These are phyloP conservation scores for Labeo calbasu DNA, from an alignment of 2,797 vertebrate species.

Conservation along the genomic window DNA sequence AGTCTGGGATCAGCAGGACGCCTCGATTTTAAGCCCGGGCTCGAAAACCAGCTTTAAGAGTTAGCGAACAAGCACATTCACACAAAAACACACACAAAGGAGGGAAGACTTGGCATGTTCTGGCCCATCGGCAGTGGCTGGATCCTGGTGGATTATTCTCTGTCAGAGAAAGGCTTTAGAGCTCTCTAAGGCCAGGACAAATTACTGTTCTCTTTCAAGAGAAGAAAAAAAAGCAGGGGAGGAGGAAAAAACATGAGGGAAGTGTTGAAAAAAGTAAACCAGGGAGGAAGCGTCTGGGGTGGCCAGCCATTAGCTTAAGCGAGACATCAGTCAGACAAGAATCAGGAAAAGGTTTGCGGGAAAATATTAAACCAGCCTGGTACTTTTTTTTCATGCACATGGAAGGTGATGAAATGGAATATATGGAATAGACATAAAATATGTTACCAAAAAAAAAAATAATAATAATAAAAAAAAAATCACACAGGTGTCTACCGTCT, in stretches of 20 bases:
- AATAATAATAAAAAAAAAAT: too few species aligned
- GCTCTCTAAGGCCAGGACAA: slow-evolving; percentile 56
- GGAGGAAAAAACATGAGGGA: slow-evolving; percentile 32
- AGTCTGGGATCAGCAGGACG: slow-evolving; percentile 59
- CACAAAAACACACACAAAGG: slow-evolving; percentile 55
- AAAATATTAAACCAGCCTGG: background rate
- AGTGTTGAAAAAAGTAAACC: slow-evolving; percentile 57
- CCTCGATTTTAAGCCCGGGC: slow-evolving; percentile 39
- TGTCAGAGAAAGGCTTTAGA: slow-evolving; percentile 62
- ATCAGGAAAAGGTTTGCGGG: background rate
- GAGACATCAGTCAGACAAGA: slow-evolving; percentile 42
- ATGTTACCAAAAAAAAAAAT: background rate
- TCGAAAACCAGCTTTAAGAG: slow-evolving; percentile 55
- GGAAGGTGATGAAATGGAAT: background rate
- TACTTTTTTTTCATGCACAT: background rate
- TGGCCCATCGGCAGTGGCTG: slow-evolving; percentile 53
- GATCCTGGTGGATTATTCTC: slow-evolving; percentile 62
- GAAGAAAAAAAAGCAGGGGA: slow-evolving; percentile 47
- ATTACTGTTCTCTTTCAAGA: slow-evolving; percentile 54
- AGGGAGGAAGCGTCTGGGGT: slow-evolving; percentile 50
- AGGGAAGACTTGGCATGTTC: slow-evolving; percentile 54
- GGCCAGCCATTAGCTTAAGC: slow-evolving; percentile 20
- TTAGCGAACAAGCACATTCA: slow-evolving; percentile 48
- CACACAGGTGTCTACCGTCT: background rate
- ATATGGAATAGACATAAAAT: background rate